Base-by-base conservation (phyloP, 64 coral and sea anemone species). In the Porites lutea region DNA sequence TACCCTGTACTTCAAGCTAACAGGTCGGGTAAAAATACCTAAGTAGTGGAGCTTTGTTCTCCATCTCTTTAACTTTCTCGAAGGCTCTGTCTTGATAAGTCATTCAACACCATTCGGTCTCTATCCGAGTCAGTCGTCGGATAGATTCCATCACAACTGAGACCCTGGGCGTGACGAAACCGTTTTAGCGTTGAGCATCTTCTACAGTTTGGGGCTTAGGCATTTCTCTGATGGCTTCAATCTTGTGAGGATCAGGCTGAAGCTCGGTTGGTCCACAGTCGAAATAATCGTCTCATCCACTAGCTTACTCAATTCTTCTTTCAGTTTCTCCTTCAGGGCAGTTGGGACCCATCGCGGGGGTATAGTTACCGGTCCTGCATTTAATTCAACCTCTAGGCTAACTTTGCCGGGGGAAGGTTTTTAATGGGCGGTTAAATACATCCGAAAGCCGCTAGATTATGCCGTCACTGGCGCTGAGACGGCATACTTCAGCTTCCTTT, bases 161-260 rank as follows among this genome's bases (percentile, higher is more conserved):
- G 16, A 89, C 22, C 75, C 61, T 75, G 44, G 87, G 87, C 55
- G 77, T 16, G 18, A 88, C 65, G 45, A 87, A 71, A 8, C 85
- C 85, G 51, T 72, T 71, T 43, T 74, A 68, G 13, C 67, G 46
- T 22, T 88, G 85, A 11, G 52, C 69, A 13, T 48, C 85, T 48
- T 88, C 64, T 8, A 88, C 85, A 53, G 18, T 71, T 7, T 23
- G 45, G 8, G 85, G 85, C 20, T 12, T 22, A 72, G 85, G 85
- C 86, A 88, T 88, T 3, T 88, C 86, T 3, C 23, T 51, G 3
- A 88, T 48, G 3, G 86, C 86, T 51, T 88, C 48, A 13, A 44
- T 48, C 27, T 89, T 77, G 6, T 89, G 72, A 14, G 72, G 87
- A 76, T 76, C 72, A 16, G 65, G 7, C 23, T 63, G 27, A 37